Evolutionary conservation across 1,140 invertebrate species (phyloP), one percentile per base, ranked within the genome.

Genomic region (Diorhabda elongata): DNA sequence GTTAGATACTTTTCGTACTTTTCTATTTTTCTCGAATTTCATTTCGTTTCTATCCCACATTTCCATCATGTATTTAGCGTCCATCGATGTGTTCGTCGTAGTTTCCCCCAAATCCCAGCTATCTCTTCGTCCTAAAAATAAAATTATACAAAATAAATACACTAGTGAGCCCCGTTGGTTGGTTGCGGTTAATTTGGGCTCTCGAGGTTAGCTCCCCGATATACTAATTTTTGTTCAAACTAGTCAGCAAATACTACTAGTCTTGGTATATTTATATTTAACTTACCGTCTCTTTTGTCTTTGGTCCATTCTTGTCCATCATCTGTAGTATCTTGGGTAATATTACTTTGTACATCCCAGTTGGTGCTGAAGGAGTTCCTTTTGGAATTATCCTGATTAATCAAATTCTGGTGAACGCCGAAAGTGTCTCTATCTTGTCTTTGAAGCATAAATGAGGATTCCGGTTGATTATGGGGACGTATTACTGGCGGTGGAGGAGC

Each of bases 401-500:
- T 83, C 57, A 82, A 77, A 71, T 87, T 87, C 75, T 88, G 87
- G 70, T 87, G 85, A 0, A 87, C 86, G 0, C 88, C 88, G 67
- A 89, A 89, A 0, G 88, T 89, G 62, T 89, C 88, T 9, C 87
- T 77, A 71, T 89, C 87, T 68, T 88, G 86, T 2, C 87, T 82
- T 66, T 87, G 79, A 9, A 78, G 75, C 78, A 81, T 81, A 61
- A 80, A 81, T 2, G 78, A 80, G 0, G 69, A 71, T 9, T 71
- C 74, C 72, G 84, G 81, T 0, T 86, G 85, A 0, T 77, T 77
- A 57, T 73, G 76, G 1, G 73, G 71, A 9, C 74, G 60, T 11
- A 74, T 68, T 2, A 74, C 84, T 0, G 90, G 90, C 0, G 91
- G 91, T 3, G 92, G 91, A 0, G 92, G 90, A 3, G 90, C 82